A percentile compares a stretch with the other conserved stretches of the same genome.
These are phyloP conservation scores for Flexamia atlantica DNA, from an alignment of 2,888 invertebrate genomes.

Conservation along the genomic window DNA sequence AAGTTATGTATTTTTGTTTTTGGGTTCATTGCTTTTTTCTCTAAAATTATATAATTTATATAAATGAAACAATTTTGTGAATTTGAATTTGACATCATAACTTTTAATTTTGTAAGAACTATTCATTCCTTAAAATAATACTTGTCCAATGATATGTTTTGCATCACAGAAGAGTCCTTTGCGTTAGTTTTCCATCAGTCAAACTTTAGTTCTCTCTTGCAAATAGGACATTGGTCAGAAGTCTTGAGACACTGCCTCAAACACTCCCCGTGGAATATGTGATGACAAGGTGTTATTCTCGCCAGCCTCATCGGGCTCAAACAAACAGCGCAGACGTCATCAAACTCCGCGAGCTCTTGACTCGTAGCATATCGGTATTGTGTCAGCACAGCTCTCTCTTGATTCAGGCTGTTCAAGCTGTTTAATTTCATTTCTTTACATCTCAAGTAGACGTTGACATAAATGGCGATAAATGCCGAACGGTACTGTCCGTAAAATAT, in stretches of 20 bases:
- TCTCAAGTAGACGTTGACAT: conserved; percentile 82
- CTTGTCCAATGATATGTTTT: conserved; percentile 33
- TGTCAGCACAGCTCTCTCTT: conserved; percentile 79
- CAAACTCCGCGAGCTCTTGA: conserved; percentile 82
- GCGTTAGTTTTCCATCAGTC: conserved; percentile 71
- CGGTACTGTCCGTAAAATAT: conserved; percentile 79
- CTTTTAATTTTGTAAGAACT: no score
- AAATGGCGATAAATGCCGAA: conserved; percentile 79
- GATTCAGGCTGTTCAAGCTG: conserved; percentile 75
- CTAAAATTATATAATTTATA: no score
- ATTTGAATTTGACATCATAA: no score
- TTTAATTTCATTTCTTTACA: conserved; percentile 78
- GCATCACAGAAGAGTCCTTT: conserved; percentile 44
- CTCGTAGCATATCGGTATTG: conserved; percentile 77
- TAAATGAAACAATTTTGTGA: no score
- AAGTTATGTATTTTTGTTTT: no score
- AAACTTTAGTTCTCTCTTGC: conserved; percentile 78
- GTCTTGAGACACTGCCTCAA: conserved; percentile 84
- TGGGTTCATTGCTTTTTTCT: no score
- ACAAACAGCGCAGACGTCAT: conserved; percentile 90
- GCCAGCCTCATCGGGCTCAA: conserved; percentile 84
- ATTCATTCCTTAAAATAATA: not conserved
- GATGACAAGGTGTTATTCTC: conserved; percentile 87
- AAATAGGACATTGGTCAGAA: conserved; percentile 85
- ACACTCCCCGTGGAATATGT: conserved; percentile 89